A percentile compares a stretch with the other conserved stretches of the same genome.
These are phyloP conservation scores for Gymnothorax javanicus DNA, from an alignment of 2,797 vertebrate species.

Conservation along the genomic window DNA sequence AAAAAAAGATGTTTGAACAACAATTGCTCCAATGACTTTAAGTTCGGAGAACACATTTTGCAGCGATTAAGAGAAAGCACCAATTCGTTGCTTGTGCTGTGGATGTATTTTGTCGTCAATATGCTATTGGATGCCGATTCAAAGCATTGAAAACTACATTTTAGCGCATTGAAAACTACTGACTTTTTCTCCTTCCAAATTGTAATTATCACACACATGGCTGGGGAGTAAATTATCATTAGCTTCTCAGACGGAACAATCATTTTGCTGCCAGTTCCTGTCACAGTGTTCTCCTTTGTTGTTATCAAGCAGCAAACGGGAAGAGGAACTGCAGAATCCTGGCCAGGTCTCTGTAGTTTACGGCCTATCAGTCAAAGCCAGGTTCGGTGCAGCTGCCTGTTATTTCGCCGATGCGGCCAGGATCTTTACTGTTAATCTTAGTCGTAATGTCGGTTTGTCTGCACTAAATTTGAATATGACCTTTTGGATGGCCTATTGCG, in stretches of 20 bases:
- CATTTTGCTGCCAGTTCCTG: constrained; percentile 4
- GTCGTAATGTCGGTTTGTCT: not conserved
- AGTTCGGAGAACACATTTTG: constrained; percentile 9
- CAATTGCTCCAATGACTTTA: not conserved
- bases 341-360: not conserved
- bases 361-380: not conserved
- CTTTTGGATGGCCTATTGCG: not conserved
- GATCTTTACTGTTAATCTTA: not conserved
- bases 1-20: not conserved
- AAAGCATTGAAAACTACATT: not conserved
- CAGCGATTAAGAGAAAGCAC: constrained; percentile 1
- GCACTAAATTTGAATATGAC: not conserved
- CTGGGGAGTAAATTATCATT: constrained; percentile 32
- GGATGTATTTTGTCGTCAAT: not conserved
- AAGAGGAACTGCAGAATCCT: not conserved
- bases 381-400: not conserved
- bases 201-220: constrained; percentile 27
- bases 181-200: constrained; percentile 7
- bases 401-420: not conserved
- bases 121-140: not conserved
- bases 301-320: not conserved
- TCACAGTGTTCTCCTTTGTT: not conserved
- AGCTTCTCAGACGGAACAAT: constrained; percentile 17
- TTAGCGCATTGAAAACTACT: too few species aligned
- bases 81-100: not conserved